phyloP scores from a whole-genome alignment of 1,140 invertebrate species.

The Aphelenchoides besseyi region DNA sequence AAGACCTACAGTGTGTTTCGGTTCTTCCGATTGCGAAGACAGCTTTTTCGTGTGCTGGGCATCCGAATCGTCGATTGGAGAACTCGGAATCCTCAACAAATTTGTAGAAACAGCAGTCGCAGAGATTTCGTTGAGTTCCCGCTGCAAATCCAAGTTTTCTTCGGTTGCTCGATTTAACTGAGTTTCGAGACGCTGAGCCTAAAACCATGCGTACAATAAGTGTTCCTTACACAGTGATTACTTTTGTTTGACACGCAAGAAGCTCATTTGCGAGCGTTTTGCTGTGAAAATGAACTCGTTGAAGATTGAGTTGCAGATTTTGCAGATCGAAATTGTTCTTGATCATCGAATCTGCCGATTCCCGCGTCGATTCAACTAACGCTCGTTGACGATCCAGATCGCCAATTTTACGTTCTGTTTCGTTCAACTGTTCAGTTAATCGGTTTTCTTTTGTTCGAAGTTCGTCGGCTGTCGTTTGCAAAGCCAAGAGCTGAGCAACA shows the following conservation, averaged over 20 bases:
- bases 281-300: not conserved
- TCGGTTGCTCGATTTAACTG: not conserved
- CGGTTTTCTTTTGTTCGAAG: not conserved
- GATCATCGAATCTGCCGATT: not conserved
- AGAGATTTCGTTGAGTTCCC: slow-evolving; percentile 1
- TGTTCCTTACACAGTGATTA: not conserved
- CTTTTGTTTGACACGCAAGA: not conserved
- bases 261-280: slow-evolving; percentile 9
- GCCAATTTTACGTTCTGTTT: not conserved
- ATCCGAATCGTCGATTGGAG: too few relatives aligned
- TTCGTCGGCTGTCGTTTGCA: slow-evolving; percentile 1
- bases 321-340: not conserved
- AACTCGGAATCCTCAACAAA: not conserved
- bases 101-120: not conserved
- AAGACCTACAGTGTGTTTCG: too few relatives aligned
- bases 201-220: not conserved
- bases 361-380: slow-evolving; percentile 7
- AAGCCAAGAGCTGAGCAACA: not conserved
- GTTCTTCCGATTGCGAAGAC: too few relatives aligned
- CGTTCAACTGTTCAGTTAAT: not conserved
- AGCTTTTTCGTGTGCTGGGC: too few relatives aligned
- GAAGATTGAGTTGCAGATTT: not conserved
- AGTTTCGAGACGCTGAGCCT: not conserved
- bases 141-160: not conserved
- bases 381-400: not conserved